Evolutionary conservation across 2,113 vertebrate genomes (phyloP).

Genomic region (Hemiscyllium ocellatum): DNA sequence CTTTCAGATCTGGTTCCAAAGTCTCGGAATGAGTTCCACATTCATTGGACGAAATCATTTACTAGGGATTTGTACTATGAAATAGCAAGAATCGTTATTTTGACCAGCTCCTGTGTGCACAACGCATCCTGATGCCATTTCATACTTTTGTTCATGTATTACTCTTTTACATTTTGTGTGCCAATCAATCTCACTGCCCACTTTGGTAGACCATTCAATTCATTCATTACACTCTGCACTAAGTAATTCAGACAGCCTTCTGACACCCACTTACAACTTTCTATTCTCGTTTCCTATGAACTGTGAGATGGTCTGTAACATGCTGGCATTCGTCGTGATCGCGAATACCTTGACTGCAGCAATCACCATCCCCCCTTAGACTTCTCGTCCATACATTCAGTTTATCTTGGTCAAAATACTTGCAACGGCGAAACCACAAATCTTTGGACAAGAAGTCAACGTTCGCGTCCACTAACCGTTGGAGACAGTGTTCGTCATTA

Average conservation of each 20-base stretch:
- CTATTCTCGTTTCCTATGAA: background rate
- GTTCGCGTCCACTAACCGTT: background rate
- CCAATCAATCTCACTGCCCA: background rate
- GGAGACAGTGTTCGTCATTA: background rate
- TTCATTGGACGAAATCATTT: too few species aligned
- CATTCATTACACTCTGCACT: background rate
- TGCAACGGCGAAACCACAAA: background rate
- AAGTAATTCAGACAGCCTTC: background rate
- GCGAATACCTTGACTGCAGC: background rate
- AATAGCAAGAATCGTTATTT: background rate
- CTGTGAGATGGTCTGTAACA: background rate
- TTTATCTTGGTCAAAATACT: background rate
- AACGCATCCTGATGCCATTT: too few species aligned
- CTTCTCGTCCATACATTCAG: background rate
- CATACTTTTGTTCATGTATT: background rate
- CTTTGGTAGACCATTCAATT: background rate
- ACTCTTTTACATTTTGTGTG: background rate
- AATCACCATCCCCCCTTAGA: background rate
- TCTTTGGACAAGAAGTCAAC: background rate
- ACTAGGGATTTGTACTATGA: too few species aligned
- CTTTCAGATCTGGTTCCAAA: background rate
- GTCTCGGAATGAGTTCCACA: too few species aligned
- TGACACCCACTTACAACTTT: background rate
- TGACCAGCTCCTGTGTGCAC: background rate
- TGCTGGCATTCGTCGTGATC: background rate